These are phyloP conservation scores for Eremobia ochroleuca DNA, from an alignment of 2,888 invertebrate genomes.

Conservation along the genomic window DNA sequence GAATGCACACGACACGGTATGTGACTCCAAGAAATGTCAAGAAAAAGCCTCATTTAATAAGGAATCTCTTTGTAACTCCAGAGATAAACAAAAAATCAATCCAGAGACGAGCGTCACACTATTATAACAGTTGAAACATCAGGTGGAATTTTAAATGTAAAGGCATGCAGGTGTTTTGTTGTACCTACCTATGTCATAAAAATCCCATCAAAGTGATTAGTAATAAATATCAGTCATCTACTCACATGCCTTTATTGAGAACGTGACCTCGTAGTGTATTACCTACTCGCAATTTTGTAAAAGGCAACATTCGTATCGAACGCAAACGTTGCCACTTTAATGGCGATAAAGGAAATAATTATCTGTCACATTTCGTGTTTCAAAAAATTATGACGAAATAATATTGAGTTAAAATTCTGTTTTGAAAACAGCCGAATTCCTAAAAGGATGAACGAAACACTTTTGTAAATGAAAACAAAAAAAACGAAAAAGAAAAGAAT, in stretches of 20 bases:
- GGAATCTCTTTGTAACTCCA: conserved; percentile 26
- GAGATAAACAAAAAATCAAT: conserved; percentile 39
- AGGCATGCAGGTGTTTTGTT: conserved; percentile 51
- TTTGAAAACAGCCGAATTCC: not conserved
- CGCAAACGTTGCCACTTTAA: conserved; percentile 29
- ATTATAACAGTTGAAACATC: conserved; percentile 13
- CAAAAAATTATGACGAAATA: not conserved
- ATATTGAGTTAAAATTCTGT: not conserved
- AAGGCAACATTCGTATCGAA: conserved; percentile 49
- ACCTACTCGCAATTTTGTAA: conserved; percentile 61
- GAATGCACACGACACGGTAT: conserved; percentile 42
- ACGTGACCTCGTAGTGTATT: conserved; percentile 68
- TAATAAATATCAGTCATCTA: conserved; percentile 67
- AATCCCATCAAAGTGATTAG: conserved; percentile 64
- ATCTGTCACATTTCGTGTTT: not conserved
- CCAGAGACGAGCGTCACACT: conserved; percentile 2
- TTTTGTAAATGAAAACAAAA: not conserved
- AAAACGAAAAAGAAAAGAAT: conserved; percentile 1
- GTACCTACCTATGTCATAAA: conserved; percentile 47
- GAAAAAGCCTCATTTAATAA: conserved; percentile 14
- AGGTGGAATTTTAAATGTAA: conserved; percentile 33
- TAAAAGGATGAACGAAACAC: too few species aligned
- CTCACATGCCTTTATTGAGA: conserved; percentile 66
- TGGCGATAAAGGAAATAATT: conserved; percentile 9
- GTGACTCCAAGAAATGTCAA: conserved; percentile 23